A percentile compares a stretch with the other conserved stretches of the same genome.
Evolutionary conservation across 2,797 vertebrate species (phyloP).

Genomic region (Octomys mimax): DNA sequence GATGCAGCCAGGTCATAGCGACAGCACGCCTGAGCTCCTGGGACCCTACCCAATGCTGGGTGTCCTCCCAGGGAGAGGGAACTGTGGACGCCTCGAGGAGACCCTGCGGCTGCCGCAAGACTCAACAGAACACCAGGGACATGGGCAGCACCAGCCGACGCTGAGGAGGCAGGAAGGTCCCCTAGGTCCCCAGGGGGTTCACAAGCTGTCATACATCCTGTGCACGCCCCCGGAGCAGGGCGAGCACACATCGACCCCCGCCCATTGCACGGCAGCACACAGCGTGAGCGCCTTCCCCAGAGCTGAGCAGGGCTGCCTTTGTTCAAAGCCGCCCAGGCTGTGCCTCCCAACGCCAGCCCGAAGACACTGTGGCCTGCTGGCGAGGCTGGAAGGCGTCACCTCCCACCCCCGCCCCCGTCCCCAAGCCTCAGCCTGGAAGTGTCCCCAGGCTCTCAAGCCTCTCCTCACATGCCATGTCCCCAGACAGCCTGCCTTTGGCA

Average conservation of each 20-base stretch:
- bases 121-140: accelerated
- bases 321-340: not conserved
- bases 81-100: accelerated
- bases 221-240: not conserved
- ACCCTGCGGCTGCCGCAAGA: accelerated
- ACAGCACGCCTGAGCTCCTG: no score
- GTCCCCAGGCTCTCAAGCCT: not conserved
- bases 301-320: no score
- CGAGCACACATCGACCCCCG: no score
- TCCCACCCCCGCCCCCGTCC: not conserved
- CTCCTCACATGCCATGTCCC: not conserved
- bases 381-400: not conserved
- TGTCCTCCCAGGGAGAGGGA: not conserved
- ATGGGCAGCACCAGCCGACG: not conserved
- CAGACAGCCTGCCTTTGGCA: no score
- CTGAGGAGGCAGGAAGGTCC: not conserved
- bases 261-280: not conserved
- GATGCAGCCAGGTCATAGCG: not conserved
- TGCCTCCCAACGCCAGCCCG: accelerated
- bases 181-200: accelerated
- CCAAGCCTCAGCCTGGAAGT: not conserved
- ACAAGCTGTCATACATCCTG: not conserved
- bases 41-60: accelerated
- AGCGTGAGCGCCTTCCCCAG: accelerated
- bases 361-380: not conserved